phyloP scores from a whole-genome alignment of 92 coral and sea anemone species.

The Hydrozoanthus gracilis region DNA sequence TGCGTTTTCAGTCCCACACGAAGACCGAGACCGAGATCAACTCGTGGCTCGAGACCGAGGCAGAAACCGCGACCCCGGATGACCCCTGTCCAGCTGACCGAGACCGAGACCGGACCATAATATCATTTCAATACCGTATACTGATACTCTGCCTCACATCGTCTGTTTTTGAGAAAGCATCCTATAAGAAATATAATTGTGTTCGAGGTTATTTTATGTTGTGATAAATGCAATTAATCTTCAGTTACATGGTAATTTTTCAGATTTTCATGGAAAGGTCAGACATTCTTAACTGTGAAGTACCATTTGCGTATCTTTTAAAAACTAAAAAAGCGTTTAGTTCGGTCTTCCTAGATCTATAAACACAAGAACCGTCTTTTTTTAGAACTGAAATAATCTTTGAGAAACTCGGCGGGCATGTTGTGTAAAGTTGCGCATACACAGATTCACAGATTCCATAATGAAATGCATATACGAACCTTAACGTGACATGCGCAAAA shows the following conservation, averaged over 20 bases:
- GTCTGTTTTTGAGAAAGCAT: conserved; percentile 16
- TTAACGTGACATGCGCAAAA: conserved; percentile 25
- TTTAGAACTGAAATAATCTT: conserved; percentile 20
- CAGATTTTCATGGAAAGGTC: conserved; percentile 22
- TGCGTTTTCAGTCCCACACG: conserved; percentile 1
- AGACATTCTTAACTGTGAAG: conserved; percentile 11
- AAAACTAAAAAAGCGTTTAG: conserved; percentile 11
- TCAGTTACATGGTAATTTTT: conserved; percentile 23
- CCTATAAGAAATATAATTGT: conserved; percentile 1
- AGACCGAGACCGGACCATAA: conserved; percentile 15
- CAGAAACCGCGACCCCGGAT: neutral
- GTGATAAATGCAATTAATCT: conserved; percentile 20
- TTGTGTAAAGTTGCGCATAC: conserved; percentile 25
- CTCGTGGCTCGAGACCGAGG: conserved; percentile 12
- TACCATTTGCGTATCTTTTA: conserved; percentile 18
- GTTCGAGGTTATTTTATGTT: conserved; percentile 16
- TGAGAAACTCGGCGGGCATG: conserved; percentile 26
- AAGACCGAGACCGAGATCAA: neutral
- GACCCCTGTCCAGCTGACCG: conserved; percentile 24
- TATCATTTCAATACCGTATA: conserved; percentile 19
- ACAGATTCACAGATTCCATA: conserved; percentile 13
- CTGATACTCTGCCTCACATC: conserved; percentile 18
- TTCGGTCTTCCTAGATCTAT: conserved; percentile 26
- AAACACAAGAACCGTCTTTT: conserved; percentile 17
- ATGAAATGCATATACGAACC: conserved; percentile 17